phyloP scores from a whole-genome alignment of 2,113 vertebrate species.

The Cebus imitator region DNA sequence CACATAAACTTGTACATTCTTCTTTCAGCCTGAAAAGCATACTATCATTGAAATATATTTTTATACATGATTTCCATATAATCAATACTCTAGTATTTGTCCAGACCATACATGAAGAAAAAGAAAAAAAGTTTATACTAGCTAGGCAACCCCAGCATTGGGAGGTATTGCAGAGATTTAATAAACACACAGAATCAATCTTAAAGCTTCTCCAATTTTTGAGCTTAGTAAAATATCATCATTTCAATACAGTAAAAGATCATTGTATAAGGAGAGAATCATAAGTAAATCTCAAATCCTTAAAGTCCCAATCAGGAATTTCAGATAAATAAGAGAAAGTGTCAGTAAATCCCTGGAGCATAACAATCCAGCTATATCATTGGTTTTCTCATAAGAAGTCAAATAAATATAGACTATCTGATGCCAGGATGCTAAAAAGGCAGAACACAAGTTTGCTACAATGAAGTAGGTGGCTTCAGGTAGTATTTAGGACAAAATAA shows the following conservation, averaged over 20 bases:
- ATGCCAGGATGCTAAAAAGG: not conserved
- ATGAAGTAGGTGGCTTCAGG: not conserved
- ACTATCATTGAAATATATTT: not conserved
- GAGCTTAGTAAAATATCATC: not conserved
- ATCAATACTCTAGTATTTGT: not conserved
- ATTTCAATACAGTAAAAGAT: not conserved
- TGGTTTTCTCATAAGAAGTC: not conserved
- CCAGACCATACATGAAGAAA: not conserved
- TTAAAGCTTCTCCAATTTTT: not conserved
- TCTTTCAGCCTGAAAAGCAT: not conserved
- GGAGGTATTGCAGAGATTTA: not conserved
- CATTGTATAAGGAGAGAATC: not conserved
- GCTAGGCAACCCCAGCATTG: not conserved
- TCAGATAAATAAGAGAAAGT: not conserved
- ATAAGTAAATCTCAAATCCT: not conserved
- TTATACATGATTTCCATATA: not conserved
- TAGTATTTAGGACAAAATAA: not conserved
- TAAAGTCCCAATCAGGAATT: not conserved
- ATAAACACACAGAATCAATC: not conserved
- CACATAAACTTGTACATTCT: not conserved
- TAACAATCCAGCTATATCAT: not conserved
- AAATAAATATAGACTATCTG: not conserved
- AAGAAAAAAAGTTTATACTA: not conserved
- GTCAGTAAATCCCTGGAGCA: not conserved
- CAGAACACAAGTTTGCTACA: not conserved